These are phyloP conservation scores for Drosophila parthenogenetica DNA, from an alignment of 2,888 invertebrate species.

Conservation along the genomic window DNA sequence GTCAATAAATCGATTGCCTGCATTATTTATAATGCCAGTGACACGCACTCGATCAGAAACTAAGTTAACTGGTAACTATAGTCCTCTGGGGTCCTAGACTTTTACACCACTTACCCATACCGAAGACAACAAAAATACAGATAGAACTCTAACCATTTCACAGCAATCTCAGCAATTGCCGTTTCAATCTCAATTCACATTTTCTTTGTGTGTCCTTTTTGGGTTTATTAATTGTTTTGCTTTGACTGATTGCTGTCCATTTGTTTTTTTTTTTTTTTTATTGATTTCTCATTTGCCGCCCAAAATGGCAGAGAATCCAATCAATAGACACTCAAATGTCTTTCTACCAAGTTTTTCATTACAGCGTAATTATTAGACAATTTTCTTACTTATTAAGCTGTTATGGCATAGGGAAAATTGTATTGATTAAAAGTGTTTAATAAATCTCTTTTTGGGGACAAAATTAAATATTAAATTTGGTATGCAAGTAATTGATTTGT, in stretches of 20 bases:
- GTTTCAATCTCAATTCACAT: constrained; percentile 26
- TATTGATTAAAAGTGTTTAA: background rate
- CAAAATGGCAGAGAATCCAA: constrained; percentile 22
- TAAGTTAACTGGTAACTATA: constrained; percentile 48
- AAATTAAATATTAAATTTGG: too few relatives aligned
- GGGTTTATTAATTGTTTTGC: constrained; percentile 64
- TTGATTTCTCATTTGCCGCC: constrained; percentile 50
- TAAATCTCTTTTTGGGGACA: background rate
- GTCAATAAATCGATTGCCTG: constrained; percentile 76
- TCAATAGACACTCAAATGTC: constrained; percentile 18
- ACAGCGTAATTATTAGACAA: constrained; percentile 1
- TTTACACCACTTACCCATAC: background rate
- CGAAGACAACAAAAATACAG: background rate
- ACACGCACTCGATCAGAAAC: constrained; percentile 48
- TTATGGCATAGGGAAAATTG: background rate
- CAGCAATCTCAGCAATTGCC: constrained; percentile 46
- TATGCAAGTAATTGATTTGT: too few relatives aligned
- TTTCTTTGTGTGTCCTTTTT: constrained; percentile 34
- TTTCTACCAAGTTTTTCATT: constrained; percentile 1
- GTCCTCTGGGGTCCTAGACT: constrained; percentile 19
- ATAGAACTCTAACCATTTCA: background rate
- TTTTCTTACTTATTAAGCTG: background rate
- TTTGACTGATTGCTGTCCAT: constrained; percentile 61
- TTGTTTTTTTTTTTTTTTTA: constrained; percentile 34
- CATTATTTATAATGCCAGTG: constrained; percentile 70